Evolutionary conservation across 2,888 invertebrate species (phyloP).

Genomic region (Eristalinus sepulchralis): DNA sequence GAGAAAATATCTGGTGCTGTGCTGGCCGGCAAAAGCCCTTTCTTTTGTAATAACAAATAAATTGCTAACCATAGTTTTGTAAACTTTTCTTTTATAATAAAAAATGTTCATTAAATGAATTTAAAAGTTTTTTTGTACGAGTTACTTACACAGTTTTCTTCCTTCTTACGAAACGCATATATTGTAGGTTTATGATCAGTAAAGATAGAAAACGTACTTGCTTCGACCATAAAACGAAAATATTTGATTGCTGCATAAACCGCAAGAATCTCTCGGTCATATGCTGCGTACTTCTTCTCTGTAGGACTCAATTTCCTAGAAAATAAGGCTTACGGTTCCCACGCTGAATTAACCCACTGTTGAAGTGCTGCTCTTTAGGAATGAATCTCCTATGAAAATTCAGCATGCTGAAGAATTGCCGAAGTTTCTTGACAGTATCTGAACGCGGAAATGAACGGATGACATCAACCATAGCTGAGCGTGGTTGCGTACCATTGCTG

Average conservation of each 20-base stretch:
- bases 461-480: neutral
- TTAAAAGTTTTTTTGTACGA: no score
- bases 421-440: neutral
- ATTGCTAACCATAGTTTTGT: no score
- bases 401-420: neutral
- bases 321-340: constrained; percentile 19
- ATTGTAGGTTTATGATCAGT: constrained; percentile 35
- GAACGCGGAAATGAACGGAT: neutral
- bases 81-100: no score
- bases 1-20: no score
- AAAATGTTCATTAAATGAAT: no score
- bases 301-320: constrained; percentile 73
- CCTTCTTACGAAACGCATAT: constrained; percentile 18
- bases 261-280: constrained; percentile 5
- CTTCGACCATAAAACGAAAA: constrained; percentile 49
- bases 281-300: constrained; percentile 74
- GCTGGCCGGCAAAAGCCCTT: no score
- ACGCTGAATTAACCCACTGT: neutral
- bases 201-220: constrained; percentile 7
- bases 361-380: neutral
- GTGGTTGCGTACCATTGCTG: neutral
- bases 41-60: no score
- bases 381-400: neutral
- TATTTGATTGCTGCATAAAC: constrained; percentile 52
- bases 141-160: no score